Percentiles rank a stretch among this genome's conserved stretches.
Evolutionary conservation across 1,140 invertebrate species (phyloP).

Genomic region (Zaprionus nigranus): DNA sequence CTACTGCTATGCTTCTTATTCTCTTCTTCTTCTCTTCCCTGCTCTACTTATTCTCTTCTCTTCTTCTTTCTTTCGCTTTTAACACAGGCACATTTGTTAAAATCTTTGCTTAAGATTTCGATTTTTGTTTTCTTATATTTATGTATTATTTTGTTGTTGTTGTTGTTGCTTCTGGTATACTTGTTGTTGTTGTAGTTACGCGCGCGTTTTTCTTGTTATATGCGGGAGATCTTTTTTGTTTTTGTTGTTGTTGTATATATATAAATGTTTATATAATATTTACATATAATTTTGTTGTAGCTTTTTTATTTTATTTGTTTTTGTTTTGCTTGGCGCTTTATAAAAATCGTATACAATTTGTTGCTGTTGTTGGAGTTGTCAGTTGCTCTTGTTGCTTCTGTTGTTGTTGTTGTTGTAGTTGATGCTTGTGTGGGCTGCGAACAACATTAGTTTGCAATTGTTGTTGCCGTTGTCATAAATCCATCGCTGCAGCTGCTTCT

Average conservation of each 20-base stretch:
- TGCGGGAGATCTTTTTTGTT: conserved; percentile 53
- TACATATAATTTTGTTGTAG: conserved; percentile 58
- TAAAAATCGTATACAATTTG: conserved; percentile 82
- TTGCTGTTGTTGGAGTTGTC: conserved; percentile 53
- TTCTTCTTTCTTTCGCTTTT: conserved; percentile 52
- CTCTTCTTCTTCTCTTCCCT: conserved; percentile 39
- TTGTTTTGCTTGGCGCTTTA: conserved; percentile 62
- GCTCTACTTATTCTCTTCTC: conserved; percentile 26
- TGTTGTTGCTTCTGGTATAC: conserved; percentile 68
- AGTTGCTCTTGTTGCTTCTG: conserved; percentile 53
- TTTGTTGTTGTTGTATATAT: conserved; percentile 49
- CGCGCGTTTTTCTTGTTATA: conserved; percentile 53
- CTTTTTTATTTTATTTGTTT: conserved; percentile 21
- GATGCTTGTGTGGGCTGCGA: conserved; percentile 5
- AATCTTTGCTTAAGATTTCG: conserved; percentile 54
- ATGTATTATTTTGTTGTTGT: conserved; percentile 62
- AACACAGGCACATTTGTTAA: conserved; percentile 83
- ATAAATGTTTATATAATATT: conserved; percentile 74
- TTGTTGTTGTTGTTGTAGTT: conserved; percentile 16
- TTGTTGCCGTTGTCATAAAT: conserved; percentile 70
- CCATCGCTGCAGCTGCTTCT: conserved; percentile 62
- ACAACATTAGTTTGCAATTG: conserved; percentile 34
- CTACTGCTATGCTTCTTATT: background rate
- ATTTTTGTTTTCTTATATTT: conserved; percentile 58
- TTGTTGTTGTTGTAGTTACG: conserved; percentile 49